Conservation (phyloP, 2,797 vertebrate species). For the Amphiprion clarkii region DNA sequence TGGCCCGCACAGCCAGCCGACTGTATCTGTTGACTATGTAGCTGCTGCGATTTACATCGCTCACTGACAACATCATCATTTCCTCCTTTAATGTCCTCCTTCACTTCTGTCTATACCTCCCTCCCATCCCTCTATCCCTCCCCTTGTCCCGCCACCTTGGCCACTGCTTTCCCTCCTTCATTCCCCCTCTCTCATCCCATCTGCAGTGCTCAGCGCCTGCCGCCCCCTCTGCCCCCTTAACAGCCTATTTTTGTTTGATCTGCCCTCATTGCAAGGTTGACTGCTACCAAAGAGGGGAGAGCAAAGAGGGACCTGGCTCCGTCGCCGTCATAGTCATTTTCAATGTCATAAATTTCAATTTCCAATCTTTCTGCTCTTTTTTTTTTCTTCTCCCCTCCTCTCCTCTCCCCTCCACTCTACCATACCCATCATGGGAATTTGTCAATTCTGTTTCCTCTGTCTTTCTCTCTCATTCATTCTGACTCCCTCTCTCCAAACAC, state of each 20-base stretch:
- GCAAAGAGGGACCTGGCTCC: slow-evolving; percentile 78
- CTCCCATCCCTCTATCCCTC: slow-evolving; percentile 65
- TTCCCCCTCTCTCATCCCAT: slow-evolving; percentile 58
- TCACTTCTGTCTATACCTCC: slow-evolving; percentile 70
- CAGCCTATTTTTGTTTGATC: slow-evolving; percentile 90
- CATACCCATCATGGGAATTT: slow-evolving; percentile 87
- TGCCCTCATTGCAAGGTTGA: slow-evolving; percentile 92
- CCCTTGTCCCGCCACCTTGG: slow-evolving; percentile 51
- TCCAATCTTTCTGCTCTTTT: slow-evolving; percentile 74
- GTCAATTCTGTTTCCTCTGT: slow-evolving; percentile 87
- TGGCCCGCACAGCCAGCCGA: slow-evolving; percentile 88
- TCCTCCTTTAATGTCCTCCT: slow-evolving; percentile 89
- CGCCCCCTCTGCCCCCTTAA: slow-evolving; percentile 66
- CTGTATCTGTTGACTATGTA: slow-evolving; percentile 96
- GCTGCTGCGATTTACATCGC: slow-evolving; percentile 92
- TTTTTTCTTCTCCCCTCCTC: slow-evolving; percentile 52
- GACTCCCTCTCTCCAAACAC: slow-evolving; percentile 82
- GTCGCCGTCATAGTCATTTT: slow-evolving; percentile 86
- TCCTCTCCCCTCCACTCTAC: slow-evolving; percentile 50
- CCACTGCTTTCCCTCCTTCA: slow-evolving; percentile 54
- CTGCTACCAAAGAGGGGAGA: slow-evolving; percentile 84
- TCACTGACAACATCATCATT: slow-evolving; percentile 89
- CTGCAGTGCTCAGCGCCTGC: slow-evolving; percentile 50
- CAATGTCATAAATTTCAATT: slow-evolving; percentile 94
- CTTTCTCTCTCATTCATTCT: slow-evolving; percentile 75